Conservation (phyloP, 2,888 invertebrate genomes). For the Synergus laeviventris region DNA sequence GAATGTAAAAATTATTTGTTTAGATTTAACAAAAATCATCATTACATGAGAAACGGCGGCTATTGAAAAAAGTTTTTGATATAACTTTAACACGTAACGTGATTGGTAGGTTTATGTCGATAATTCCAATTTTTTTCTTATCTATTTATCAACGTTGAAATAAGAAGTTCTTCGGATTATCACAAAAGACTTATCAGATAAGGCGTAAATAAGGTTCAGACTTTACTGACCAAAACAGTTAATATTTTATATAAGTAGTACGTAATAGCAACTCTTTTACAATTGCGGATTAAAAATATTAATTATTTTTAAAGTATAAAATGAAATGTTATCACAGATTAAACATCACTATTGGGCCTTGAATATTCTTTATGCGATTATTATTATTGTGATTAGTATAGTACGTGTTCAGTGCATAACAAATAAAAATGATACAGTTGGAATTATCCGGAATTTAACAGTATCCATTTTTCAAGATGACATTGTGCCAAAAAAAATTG, state of each 20-base stretch:
- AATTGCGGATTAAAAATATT: not conserved
- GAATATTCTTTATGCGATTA: not conserved
- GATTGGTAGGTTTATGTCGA: not conserved
- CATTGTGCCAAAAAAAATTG: not conserved
- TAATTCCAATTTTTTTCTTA: not conserved
- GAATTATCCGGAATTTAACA: slow-evolving; percentile 58
- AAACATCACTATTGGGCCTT: not conserved
- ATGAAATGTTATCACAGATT: slow-evolving; percentile 1
- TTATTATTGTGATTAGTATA: not conserved
- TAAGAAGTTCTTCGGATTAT: not conserved
- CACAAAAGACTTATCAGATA: slow-evolving; percentile 29
- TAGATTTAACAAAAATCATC: no score
- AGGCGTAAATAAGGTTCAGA: not conserved
- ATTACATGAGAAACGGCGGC: no score
- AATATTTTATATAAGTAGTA: not conserved
- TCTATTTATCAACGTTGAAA: not conserved
- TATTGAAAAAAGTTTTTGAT: no score
- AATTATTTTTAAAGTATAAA: not conserved
- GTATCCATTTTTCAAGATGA: slow-evolving; percentile 58
- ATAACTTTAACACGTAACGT: no score
- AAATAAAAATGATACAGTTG: slow-evolving; percentile 32
- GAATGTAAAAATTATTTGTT: no score
- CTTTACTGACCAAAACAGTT: not conserved
- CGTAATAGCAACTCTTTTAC: not conserved
- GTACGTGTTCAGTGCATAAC: not conserved